phyloP scores from a whole-genome alignment of 2,888 invertebrate species.

The Meteorus colon region DNA sequence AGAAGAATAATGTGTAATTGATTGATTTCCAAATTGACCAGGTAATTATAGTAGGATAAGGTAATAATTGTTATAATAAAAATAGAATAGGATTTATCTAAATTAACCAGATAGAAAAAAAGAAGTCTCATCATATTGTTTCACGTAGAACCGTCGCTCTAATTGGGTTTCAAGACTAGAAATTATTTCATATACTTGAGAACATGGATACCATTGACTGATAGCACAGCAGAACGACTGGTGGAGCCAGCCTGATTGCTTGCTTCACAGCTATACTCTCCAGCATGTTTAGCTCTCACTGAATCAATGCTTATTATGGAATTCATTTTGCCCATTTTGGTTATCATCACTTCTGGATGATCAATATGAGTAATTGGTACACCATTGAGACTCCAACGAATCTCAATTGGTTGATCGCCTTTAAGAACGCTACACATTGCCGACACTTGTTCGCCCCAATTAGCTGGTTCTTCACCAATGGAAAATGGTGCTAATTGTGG shows the following conservation, averaged over 20 bases:
- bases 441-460: slow-evolving; percentile 84
- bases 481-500: slow-evolving; percentile 82
- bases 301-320: slow-evolving; percentile 73
- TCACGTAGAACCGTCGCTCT: neutral
- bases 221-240: slow-evolving; percentile 72
- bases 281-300: slow-evolving; percentile 73
- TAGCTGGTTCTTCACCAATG: slow-evolving; percentile 82
- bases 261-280: slow-evolving; percentile 74
- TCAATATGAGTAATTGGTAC: slow-evolving; percentile 57
- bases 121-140: slow-evolving; percentile 27
- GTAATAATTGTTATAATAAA: slow-evolving; percentile 5
- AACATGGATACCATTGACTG: slow-evolving; percentile 73
- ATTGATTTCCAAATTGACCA: slow-evolving; percentile 18
- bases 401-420: slow-evolving; percentile 86
- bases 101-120: slow-evolving; percentile 16
- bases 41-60: neutral
- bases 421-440: slow-evolving; percentile 83
- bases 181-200: neutral
- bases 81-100: neutral
- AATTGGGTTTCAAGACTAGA: neutral
- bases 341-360: slow-evolving; percentile 64
- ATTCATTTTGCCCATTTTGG: slow-evolving; percentile 67
- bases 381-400: slow-evolving; percentile 79
- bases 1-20: slow-evolving; percentile 1
- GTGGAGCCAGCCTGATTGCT: slow-evolving; percentile 74